A percentile compares a stretch with the other conserved stretches of the same genome.
phyloP scores from a whole-genome alignment of 2,113 vertebrate genomes.

The Urocitellus parryii region DNA sequence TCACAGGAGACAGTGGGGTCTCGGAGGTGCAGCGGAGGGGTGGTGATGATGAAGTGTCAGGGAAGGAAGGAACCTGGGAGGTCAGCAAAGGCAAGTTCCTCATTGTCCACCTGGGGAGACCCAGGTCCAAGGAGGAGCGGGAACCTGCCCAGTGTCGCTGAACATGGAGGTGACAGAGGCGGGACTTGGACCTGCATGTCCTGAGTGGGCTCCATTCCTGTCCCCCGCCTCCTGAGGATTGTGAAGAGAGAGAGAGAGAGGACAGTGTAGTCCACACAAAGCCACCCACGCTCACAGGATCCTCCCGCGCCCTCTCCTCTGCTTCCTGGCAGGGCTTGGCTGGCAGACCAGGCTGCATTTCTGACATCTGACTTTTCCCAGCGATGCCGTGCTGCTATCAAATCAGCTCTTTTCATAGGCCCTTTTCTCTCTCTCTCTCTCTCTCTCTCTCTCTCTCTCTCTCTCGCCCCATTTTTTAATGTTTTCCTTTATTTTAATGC shows the following conservation, averaged over 20 bases:
- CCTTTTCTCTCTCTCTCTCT: conserved; percentile 2
- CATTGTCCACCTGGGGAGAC: neutral
- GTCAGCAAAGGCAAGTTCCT: neutral
- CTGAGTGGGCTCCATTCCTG: neutral
- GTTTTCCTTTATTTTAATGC: conserved; percentile 67
- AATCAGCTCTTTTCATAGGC: conserved; percentile 18
- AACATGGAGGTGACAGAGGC: neutral
- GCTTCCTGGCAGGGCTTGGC: neutral
- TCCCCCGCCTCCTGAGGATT: neutral
- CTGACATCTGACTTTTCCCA: neutral
- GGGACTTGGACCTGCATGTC: neutral
- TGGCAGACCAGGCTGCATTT: neutral
- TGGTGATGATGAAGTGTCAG: neutral
- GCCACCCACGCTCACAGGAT: neutral
- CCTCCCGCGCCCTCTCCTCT: neutral
- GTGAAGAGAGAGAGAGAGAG: neutral
- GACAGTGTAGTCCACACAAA: neutral
- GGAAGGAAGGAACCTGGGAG: neutral
- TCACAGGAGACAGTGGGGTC: neutral
- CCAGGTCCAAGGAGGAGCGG: neutral
- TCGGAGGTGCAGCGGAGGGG: neutral
- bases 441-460: too few relatives aligned
- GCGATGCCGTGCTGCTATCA: neutral
- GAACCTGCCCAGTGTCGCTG: neutral
- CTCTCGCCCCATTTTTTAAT: conserved; percentile 39